Percentiles rank a stretch among this genome's conserved stretches.
Conservation (phyloP, 2,113 vertebrate genomes). For the Equus quagga region DNA sequence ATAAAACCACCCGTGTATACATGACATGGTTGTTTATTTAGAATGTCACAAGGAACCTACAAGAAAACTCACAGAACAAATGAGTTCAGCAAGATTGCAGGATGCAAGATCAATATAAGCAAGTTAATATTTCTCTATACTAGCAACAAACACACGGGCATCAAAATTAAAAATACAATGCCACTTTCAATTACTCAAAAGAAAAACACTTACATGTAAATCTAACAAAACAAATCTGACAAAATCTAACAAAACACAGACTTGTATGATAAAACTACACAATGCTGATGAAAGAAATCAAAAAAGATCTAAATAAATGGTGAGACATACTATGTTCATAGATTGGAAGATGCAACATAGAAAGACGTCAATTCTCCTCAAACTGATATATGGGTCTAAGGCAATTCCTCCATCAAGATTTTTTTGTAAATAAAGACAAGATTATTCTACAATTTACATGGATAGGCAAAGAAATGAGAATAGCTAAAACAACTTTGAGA, state of each 20-base stretch:
- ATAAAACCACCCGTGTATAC: neutral
- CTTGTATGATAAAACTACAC: neutral
- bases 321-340: neutral
- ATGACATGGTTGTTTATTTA: neutral
- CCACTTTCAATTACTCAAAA: neutral
- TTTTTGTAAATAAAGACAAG: constrained; percentile 22
- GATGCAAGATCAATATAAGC: neutral
- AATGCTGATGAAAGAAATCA: constrained; percentile 18
- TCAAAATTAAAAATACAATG: neutral
- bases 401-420: neutral
- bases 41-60: neutral
- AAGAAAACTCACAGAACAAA: constrained; percentile 21
- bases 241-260: neutral
- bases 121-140: neutral
- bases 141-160: neutral
- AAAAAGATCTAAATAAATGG: neutral
- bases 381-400: neutral
- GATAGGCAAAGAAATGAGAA: neutral
- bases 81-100: neutral
- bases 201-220: neutral
- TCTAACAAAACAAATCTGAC: neutral
- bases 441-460: neutral
- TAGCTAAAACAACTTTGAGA: neutral
- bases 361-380: neutral
- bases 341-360: neutral